Evolutionary conservation across 2,888 invertebrate genomes (phyloP).

Genomic region (Xanthostigma xanthostigma): DNA sequence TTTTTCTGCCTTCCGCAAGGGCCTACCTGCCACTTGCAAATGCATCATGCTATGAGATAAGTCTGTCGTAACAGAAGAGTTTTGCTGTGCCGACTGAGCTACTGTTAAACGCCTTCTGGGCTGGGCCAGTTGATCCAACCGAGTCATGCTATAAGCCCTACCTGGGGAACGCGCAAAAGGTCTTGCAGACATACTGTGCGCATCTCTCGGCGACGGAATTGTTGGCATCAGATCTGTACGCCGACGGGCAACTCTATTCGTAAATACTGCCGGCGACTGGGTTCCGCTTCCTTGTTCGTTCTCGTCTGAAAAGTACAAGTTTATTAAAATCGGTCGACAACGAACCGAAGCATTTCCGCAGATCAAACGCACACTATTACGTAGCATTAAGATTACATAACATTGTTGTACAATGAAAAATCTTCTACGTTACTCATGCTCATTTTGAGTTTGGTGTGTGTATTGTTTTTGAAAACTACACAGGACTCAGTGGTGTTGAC

Average conservation of each 20-base stretch:
- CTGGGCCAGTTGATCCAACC: conserved; percentile 72
- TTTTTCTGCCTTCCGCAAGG: conserved; percentile 22
- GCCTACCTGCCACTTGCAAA: conserved; percentile 32
- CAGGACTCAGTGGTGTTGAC: no score
- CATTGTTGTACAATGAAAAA: no score
- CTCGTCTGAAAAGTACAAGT: no score
- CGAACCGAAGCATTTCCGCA: no score
- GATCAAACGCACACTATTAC: no score
- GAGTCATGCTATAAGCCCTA: conserved; percentile 89
- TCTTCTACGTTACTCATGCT: no score
- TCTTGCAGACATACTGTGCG: conserved; percentile 33
- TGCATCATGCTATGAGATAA: conserved; percentile 51
- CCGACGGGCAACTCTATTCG: conserved; percentile 61
- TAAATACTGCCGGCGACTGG: conserved; percentile 46
- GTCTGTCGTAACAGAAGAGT: conserved; percentile 14
- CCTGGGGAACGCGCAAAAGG: conserved; percentile 42
- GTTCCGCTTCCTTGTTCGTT: conserved; percentile 14
- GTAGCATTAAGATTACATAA: no score
- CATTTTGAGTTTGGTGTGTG: no score
- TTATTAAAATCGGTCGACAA: no score
- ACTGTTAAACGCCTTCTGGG: conserved; percentile 39
- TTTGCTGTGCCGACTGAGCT: not conserved
- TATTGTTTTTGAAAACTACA: no score
- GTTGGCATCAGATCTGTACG: conserved; percentile 87
- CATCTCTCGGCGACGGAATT: conserved; percentile 57